Evolutionary conservation across 2,797 vertebrate genomes (phyloP).

Genomic region (Sebastiscus tertius): DNA sequence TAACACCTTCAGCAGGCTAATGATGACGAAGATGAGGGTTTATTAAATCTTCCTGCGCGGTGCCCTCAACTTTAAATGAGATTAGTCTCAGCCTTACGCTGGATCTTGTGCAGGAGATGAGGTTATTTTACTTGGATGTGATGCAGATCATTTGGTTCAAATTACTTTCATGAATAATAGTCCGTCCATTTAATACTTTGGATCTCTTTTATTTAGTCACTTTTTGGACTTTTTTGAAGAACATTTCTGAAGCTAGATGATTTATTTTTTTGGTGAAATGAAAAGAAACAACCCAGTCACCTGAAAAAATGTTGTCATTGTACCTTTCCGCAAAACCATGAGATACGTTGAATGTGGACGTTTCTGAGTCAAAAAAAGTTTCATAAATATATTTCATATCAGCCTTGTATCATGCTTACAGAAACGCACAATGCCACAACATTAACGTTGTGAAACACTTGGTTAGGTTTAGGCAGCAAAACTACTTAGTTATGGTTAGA

Average conservation of each 20-base stretch:
- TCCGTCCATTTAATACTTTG: not conserved
- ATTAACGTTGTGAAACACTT: not conserved
- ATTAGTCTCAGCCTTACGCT: conserved; percentile 2
- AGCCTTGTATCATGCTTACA: not conserved
- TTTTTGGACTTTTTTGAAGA: not conserved
- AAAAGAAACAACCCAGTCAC: too few relatives aligned
- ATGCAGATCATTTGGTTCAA: not conserved
- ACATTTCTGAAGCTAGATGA: not conserved
- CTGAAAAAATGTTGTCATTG: not conserved
- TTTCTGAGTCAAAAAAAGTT: not conserved
- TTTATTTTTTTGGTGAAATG: not conserved
- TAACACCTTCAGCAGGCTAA: conserved; percentile 49
- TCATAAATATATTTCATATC: not conserved
- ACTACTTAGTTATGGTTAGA: not conserved
- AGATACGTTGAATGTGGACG: not conserved
- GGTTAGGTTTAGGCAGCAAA: not conserved
- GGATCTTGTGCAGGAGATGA: not conserved
- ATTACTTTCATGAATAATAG: not conserved
- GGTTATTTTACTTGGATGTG: conserved; percentile 5
- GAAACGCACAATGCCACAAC: not conserved
- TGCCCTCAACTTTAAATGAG: conserved; percentile 12
- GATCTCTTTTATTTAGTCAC: not conserved
- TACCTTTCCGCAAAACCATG: too few relatives aligned
- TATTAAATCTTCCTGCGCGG: conserved; percentile 32
- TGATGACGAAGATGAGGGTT: conserved; percentile 53